Conservation (phyloP, 2,888 invertebrate genomes). For the Heliconius sara region DNA sequence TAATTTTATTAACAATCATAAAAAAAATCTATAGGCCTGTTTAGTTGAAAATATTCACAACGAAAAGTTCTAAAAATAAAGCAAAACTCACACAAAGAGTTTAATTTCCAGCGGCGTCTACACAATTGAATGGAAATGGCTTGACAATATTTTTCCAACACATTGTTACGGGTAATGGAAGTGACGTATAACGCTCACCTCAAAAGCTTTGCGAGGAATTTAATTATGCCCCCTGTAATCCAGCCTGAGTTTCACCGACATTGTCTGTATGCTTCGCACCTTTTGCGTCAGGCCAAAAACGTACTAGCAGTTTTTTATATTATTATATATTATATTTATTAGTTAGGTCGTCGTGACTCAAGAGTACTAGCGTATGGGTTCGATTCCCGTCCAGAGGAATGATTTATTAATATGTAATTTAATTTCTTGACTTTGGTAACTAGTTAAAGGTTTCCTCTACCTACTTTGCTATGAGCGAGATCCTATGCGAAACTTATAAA, state of each 20-base stretch:
- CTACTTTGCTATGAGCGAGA: no score
- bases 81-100: constrained; percentile 30
- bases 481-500: no score
- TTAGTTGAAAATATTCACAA: constrained; percentile 1
- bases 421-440: no score
- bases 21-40: neutral
- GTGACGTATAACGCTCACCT: constrained; percentile 45
- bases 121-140: constrained; percentile 46
- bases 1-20: neutral
- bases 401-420: no score
- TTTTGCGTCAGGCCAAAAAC: constrained; percentile 23
- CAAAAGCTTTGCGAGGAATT: constrained; percentile 59
- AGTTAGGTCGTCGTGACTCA: neutral
- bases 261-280: constrained; percentile 22
- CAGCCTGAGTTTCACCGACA: constrained; percentile 34
- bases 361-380: no score
- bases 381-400: no score
- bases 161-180: constrained; percentile 57
- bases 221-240: constrained; percentile 57
- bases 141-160: constrained; percentile 51
- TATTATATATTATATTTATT: neutral
- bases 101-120: constrained; percentile 34
- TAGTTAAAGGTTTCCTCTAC: no score
- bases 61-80: neutral
- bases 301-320: neutral